Conservation (phyloP, 2,888 invertebrate species). For the Dryadula phaetusa region DNA sequence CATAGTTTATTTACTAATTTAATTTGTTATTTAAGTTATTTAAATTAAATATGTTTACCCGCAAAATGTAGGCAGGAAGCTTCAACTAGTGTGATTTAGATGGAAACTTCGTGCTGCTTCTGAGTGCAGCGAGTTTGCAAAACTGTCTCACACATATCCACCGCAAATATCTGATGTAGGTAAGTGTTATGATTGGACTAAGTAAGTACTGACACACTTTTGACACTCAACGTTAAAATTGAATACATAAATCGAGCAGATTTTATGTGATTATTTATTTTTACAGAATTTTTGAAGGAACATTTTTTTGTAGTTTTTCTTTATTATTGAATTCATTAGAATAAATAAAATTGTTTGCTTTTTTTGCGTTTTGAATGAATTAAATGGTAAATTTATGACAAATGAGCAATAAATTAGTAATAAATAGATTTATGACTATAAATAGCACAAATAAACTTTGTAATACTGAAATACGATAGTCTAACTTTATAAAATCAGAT, state of each 20-base stretch:
- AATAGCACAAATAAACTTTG: background rate
- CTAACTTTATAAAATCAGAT: background rate
- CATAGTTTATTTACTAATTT: background rate
- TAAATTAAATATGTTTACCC: constrained; percentile 43
- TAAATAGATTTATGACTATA: background rate
- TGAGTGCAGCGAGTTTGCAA: constrained; percentile 61
- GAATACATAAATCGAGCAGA: background rate
- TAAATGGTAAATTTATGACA: too few relatives aligned
- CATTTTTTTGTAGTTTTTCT: too few relatives aligned
- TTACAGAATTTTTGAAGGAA: too few relatives aligned
- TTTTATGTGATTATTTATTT: background rate
- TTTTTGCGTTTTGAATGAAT: background rate
- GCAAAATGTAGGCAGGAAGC: constrained; percentile 27
- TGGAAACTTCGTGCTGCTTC: constrained; percentile 62
- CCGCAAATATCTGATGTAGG: constrained; percentile 43
- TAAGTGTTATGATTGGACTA: constrained; percentile 34
- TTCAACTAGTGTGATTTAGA: constrained; percentile 66
- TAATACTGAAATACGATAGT: background rate
- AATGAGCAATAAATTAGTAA: background rate
- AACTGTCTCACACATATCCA: constrained; percentile 51
- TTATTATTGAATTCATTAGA: background rate
- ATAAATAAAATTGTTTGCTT: background rate
- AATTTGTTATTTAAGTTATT: constrained; percentile 1
- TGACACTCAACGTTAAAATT: background rate
- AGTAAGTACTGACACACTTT: background rate